Conservation (phyloP, 1,140 invertebrate species). For the Hycleus phaleratus region DNA sequence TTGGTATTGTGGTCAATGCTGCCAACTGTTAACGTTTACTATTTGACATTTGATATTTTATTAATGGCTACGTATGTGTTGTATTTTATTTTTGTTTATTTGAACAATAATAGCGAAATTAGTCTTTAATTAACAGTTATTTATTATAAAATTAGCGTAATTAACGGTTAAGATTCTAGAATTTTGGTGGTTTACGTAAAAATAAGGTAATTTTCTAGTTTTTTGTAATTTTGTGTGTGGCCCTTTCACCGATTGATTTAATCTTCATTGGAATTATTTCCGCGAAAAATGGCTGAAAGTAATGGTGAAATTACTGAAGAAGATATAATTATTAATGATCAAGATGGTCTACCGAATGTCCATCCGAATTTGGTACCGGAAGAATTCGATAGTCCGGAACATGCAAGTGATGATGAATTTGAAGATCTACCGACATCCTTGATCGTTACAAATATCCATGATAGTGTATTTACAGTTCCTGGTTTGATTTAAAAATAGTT, state of each 20-base stretch:
- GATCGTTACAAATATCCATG: constrained; percentile 82
- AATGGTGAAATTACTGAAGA: constrained; percentile 46
- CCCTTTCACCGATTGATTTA: neutral
- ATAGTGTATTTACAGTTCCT: constrained; percentile 64
- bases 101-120: too few relatives aligned
- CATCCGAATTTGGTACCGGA: constrained; percentile 57
- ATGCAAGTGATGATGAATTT: constrained; percentile 54
- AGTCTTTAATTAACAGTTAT: too few relatives aligned
- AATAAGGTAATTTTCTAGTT: too few relatives aligned
- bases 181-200: too few relatives aligned
- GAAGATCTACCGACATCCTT: constrained; percentile 81
- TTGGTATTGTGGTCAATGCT: too few relatives aligned
- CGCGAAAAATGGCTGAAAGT: constrained; percentile 29
- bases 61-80: too few relatives aligned
- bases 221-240: too few relatives aligned
- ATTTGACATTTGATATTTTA: too few relatives aligned
- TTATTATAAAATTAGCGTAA: too few relatives aligned
- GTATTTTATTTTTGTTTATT: too few relatives aligned
- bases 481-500: constrained; percentile 37
- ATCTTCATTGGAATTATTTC: neutral
- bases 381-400: constrained; percentile 48
- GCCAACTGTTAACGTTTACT: too few relatives aligned
- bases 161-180: too few relatives aligned
- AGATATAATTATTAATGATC: constrained; percentile 72
- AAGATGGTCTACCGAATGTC: constrained; percentile 73